These are phyloP conservation scores for Brachynemurus nebulosus DNA, from an alignment of 2,888 invertebrate species.

Conservation along the genomic window DNA sequence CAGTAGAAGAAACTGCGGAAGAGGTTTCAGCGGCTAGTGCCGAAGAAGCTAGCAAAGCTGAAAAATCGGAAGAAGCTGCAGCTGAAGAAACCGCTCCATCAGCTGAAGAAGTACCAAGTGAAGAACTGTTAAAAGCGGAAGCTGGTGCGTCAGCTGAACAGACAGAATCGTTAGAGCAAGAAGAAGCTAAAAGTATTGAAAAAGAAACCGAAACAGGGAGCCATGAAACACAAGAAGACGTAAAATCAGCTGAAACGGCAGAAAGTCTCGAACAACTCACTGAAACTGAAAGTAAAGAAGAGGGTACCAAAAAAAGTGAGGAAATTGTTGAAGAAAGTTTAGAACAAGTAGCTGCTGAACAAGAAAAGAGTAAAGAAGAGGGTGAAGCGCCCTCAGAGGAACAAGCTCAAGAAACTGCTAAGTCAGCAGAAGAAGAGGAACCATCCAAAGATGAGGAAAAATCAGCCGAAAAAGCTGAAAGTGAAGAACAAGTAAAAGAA, in stretches of 20 bases:
- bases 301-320: slow-evolving; percentile 11
- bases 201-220: slow-evolving; percentile 6
- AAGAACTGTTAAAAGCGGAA: too few relatives aligned
- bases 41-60: slow-evolving; percentile 19
- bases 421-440: slow-evolving; percentile 26
- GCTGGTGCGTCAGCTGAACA: slow-evolving; percentile 3
- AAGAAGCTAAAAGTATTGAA: slow-evolving; percentile 5
- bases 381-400: too few relatives aligned
- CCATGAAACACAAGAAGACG: slow-evolving; percentile 10
- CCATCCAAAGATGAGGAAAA: slow-evolving; percentile 17
- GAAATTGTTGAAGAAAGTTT: slow-evolving; percentile 14
- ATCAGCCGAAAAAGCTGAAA: slow-evolving; percentile 16
- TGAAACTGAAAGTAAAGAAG: slow-evolving; percentile 12
- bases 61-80: slow-evolving; percentile 14
- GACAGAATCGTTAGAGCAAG: neutral
- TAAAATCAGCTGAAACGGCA: slow-evolving; percentile 6
- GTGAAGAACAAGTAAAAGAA: slow-evolving; percentile 23
- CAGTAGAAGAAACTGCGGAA: slow-evolving; percentile 18
- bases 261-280: too few relatives aligned
- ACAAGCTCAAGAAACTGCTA: slow-evolving; percentile 22
- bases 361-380: slow-evolving; percentile 16
- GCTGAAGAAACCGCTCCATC: slow-evolving; percentile 18
- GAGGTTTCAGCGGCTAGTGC: too few relatives aligned
- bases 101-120: slow-evolving; percentile 12
- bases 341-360: slow-evolving; percentile 17